Evolutionary conservation across 2,113 vertebrate species (phyloP), one percentile per base, ranked within the genome.

Genomic region (Scolopax mira): DNA sequence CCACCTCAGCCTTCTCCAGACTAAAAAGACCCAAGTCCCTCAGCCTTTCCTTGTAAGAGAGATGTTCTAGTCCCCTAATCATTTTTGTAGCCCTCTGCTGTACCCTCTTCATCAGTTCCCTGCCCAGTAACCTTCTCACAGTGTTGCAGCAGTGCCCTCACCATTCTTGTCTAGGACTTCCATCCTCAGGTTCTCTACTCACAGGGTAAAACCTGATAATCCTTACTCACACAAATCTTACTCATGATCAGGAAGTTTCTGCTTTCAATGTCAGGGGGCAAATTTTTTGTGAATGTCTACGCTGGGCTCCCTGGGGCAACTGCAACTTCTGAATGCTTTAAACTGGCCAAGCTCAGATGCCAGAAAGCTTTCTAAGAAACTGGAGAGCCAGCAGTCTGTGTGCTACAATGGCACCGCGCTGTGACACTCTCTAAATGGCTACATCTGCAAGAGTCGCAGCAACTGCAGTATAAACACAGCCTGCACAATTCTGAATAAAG

Each of bases 361-460:
- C 94, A 83, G 4, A 77, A 94, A 79, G 51, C 88, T 86, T 92
- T 90, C 90, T 90, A 86, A 85, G 90, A 92, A 92, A 73, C 46
- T 31, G 60, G 42, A 88, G 46, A 87, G 65, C 73, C 4, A 1
- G 70, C 25, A 19, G 31, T 54, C 31, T 18, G 6, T 33, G 24
- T 44, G 39, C 80, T 54, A 7, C 33, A 39, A 12, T 6, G 24
- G 35, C 61, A 44, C 88, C 54, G 67, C 54, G 27, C 31, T 28
- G 54, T 21, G 44, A 86, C 41, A 37, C 49, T 64, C 77, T 73
- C 70, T 41, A 58, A 73, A 83, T 30, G 30, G 57, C 65, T 37
- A 0, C 0, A 1, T 31, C 71, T 85, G 58, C 55, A 70, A 62
- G 67, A 70, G 49, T 27, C 49, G 57, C 67, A 82, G 74, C 37